phyloP scores from a whole-genome alignment of 2,797 vertebrate genomes.

The Enteromius unitaeniatus region DNA sequence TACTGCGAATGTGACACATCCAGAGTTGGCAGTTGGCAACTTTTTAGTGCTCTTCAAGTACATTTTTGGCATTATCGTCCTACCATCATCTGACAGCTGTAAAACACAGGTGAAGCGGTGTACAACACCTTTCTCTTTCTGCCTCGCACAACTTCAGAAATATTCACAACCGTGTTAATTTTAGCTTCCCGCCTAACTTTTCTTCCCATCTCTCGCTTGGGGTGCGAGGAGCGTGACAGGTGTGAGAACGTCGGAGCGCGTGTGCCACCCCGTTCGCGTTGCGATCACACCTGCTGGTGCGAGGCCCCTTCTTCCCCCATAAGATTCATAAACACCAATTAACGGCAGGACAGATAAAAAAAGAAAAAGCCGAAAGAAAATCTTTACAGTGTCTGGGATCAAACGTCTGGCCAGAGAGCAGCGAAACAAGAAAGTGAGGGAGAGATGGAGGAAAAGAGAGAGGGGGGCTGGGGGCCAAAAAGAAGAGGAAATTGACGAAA shows the following conservation, averaged over 20 bases:
- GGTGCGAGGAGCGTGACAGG: conserved; percentile 52
- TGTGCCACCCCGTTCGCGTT: background rate
- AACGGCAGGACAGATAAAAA: conserved; percentile 49
- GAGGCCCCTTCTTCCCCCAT: conserved; percentile 39
- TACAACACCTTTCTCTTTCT: conserved; percentile 32
- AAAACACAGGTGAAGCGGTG: conserved; percentile 42
- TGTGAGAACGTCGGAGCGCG: conserved; percentile 33
- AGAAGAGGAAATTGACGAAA: conserved; percentile 47
- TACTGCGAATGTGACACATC: background rate
- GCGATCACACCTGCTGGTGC: conserved; percentile 56
- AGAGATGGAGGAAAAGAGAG: background rate
- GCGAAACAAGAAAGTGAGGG: conserved; percentile 32
- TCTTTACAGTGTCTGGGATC: conserved; percentile 41
- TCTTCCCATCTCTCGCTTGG: conserved; percentile 40
- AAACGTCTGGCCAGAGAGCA: conserved; percentile 46
- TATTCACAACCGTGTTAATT: conserved; percentile 45
- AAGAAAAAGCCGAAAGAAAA: conserved; percentile 2
- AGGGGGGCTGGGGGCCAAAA: conserved; percentile 5
- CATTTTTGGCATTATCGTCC: background rate
- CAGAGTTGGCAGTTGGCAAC: background rate
- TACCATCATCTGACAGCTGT: conserved; percentile 20
- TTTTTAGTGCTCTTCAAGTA: conserved; percentile 6
- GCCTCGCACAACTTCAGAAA: conserved; percentile 43
- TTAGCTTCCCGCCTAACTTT: conserved; percentile 40
- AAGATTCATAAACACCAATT: conserved; percentile 61